A percentile compares a stretch with the other conserved stretches of the same genome.
Evolutionary conservation across 2,888 invertebrate species (phyloP).

Genomic region (Platycheirus albimanus): DNA sequence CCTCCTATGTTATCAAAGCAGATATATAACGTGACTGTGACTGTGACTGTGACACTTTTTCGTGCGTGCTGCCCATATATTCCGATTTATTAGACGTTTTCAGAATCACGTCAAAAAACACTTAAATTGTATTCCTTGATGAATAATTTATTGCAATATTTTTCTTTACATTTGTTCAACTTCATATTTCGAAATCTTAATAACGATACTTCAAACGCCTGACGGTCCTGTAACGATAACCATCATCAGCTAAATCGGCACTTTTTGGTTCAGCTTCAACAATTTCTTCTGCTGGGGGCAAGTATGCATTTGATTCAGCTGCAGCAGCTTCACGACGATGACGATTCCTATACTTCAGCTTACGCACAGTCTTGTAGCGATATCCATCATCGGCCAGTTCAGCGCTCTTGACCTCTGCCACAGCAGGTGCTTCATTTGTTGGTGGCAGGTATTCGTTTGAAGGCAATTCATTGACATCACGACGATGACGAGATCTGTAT

Average conservation of each 20-base stretch:
- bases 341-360: conserved; percentile 65
- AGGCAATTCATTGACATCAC: conserved; percentile 76
- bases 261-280: conserved; percentile 74
- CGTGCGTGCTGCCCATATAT: too few relatives aligned
- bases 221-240: conserved; percentile 81
- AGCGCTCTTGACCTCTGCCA: conserved; percentile 15
- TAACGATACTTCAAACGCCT: conserved; percentile 79
- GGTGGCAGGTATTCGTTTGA: conserved; percentile 46
- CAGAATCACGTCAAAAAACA: too few relatives aligned
- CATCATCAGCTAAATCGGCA: conserved; percentile 79
- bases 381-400: conserved; percentile 56
- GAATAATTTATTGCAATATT: conserved; percentile 62
- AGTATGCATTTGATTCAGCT: conserved; percentile 76
- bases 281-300: conserved; percentile 77
- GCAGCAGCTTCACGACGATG: conserved; percentile 60
- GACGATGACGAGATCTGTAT: conserved; percentile 78
- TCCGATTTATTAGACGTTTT: too few relatives aligned
- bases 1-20: too few relatives aligned
- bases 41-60: too few relatives aligned
- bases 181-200: conserved; percentile 65
- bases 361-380: conserved; percentile 58
- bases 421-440: conserved; percentile 28
- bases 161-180: neutral
- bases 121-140: conserved; percentile 42
- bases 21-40: too few relatives aligned